phyloP scores from a whole-genome alignment of 2,113 vertebrate genomes.

The Hemiprocne comata region DNA sequence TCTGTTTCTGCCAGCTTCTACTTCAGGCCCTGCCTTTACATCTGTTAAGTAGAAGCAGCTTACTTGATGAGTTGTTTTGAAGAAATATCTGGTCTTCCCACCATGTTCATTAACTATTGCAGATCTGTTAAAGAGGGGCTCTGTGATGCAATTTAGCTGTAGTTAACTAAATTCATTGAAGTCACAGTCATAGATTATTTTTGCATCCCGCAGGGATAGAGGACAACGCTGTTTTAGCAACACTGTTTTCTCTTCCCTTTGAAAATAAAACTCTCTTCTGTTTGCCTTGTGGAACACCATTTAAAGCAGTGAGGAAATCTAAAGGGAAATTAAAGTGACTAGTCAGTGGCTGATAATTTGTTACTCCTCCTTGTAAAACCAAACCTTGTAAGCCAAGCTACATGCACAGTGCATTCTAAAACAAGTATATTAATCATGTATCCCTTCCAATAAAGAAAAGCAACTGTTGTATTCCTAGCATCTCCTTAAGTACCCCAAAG shows the following conservation, averaged over 20 bases:
- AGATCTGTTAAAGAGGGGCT: constrained; percentile 34
- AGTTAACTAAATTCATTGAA: constrained; percentile 71
- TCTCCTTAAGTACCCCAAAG: constrained; percentile 70
- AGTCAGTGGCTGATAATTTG: constrained; percentile 55
- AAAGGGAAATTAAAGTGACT: constrained; percentile 73
- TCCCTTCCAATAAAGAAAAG: constrained; percentile 61
- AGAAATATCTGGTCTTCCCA: constrained; percentile 64
- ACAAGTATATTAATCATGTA: constrained; percentile 63
- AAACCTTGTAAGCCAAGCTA: background rate
- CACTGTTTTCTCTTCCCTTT: constrained; percentile 62
- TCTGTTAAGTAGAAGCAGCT: constrained; percentile 77
- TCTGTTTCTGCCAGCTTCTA: constrained; percentile 83
- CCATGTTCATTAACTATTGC: constrained; percentile 61
- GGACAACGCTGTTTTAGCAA: constrained; percentile 33
- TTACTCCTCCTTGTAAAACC: constrained; percentile 68
- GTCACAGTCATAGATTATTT: constrained; percentile 59
- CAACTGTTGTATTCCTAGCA: constrained; percentile 64
- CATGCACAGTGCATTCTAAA: constrained; percentile 52
- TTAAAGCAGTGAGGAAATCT: constrained; percentile 70
- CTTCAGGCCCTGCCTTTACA: constrained; percentile 76
- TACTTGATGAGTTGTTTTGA: constrained; percentile 79
- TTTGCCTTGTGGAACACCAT: constrained; percentile 49
- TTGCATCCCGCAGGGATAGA: constrained; percentile 53
- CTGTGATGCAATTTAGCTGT: constrained; percentile 35
- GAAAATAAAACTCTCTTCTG: constrained; percentile 33